Evolutionary conservation across 1,140 invertebrate species (phyloP), one percentile per base, ranked within the genome.

Genomic region (Portunus trituberculatus): DNA sequence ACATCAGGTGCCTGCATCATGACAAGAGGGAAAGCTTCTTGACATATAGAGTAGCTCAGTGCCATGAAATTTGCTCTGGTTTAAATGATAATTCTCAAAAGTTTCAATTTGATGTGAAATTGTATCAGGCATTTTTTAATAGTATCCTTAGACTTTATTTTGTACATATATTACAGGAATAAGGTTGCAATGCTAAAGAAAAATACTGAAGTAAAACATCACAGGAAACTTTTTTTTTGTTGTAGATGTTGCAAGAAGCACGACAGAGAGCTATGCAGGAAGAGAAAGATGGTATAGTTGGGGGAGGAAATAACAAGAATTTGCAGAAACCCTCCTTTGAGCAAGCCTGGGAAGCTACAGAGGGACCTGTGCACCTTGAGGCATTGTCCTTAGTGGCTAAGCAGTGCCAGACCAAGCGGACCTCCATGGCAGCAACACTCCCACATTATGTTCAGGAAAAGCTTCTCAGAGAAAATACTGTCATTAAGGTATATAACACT

Each of bases 381-480:
- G 99, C 98, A 0, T 97, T 99, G 29, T 98, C 99, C 97, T 98
- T 99, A 97, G 97, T 99, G 3, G 99, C 98, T 0, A 98, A 98
- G 96, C 98, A 99, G 97, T 98, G 98, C 96, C 98, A 98, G 96
- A 96, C 96, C 28, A 96, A 96, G 92, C 96, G 97, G 86, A 32
- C 28, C 2, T 39, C 88, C 20, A 89, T 95, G 59, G 0, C 91
- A 59, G 52, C 90, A 14, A 91, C 31, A 31, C 45, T 95, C 14
- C 92, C 95, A 16, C 92, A 91, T 86, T 91, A 84, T 86, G 39
- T 90, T 25, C n/a, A 84, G 12, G 82, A 93, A 0, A 94, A 86
- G 59, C 46, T 95, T 20, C 87, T 82, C n/a, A 32, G 67, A 6
- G 31, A 82, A 28, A 95, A 93, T 76, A 6, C 76, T 83, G 82